Base-by-base conservation (phyloP, 2,797 vertebrate species). In the Myotis findleyi region DNA sequence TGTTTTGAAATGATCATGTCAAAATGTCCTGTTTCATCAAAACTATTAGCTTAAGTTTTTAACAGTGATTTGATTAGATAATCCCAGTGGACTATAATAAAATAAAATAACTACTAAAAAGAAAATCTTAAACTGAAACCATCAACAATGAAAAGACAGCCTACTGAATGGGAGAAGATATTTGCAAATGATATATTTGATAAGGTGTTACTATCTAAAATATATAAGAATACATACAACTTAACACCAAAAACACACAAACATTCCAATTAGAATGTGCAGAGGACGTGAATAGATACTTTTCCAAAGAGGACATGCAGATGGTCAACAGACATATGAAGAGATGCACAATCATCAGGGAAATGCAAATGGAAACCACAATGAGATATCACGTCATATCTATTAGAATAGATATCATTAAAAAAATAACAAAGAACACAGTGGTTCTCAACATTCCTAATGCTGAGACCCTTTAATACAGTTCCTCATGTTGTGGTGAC, bases 1-100 rank as follows among this genome's bases (percentile, higher is more conserved):
- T 95, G 91, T 95, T 97, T 97, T 94, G 83, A 97, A 96, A 94
- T 23, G 62, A 20, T 84, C 68, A n/a, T 64, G 62, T 95, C 87
- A 96, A 93, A 92, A 81, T 96, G 76, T 87, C 44, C 86, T 92
- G 8, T 88, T 95, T 92, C 53, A 94, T 94, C 23, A 92, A 89
- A 94, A 95, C 86, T 10, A 91, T 38, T 93, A 95, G 73, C 30
- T 94, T 93, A 95, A 68, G 80, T 95, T 90, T 91, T 76, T 84
- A 93, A 84, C 14, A 81, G 66, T 82, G 53, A 90, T 85, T 93
- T 93, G 36, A 83, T 49, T 84, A 20, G 92, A 93, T 93, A 96
- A 83, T 17, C 33, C 27, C 30, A 86, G 59, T 69, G 59, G 41
- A 16, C 90, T 73, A 82, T 62, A 90, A 68, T 2, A 18, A 55